Base-by-base conservation (phyloP, 2,888 invertebrate species). In the Callimorpha dominula region DNA sequence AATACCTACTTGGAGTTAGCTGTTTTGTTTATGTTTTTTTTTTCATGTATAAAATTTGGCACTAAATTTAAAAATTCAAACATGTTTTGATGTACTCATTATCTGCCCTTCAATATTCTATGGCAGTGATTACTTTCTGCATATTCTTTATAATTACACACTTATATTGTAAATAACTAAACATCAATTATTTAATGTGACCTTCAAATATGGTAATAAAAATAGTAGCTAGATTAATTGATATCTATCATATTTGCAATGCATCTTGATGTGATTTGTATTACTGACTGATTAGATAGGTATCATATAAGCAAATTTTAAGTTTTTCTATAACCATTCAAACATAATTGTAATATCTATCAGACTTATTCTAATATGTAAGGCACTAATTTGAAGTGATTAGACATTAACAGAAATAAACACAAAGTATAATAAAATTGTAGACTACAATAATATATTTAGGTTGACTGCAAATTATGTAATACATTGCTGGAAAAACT, bases 301-400 rank as follows among this genome's bases (percentile, higher is more conserved):
- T 74, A 31, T 64, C 66, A 74, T 74, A 20, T 17, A 73, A 60
- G 54, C 65, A 78, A 73, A 76, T 75, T 60, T 76, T 70, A 40
- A 20, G 4, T 54, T 75, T 52, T 62, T 68, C 42, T 72, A 68
- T 42, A 62, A 77, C 62, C 73, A 78, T 71, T 42, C 73, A 76
- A 81, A 78, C 62, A 77, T 76, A 76, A 83, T 70, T 74, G 78
- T 76, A 75, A 73, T 76, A 77, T 80, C 84, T 91, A 92, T 92
- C 91, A 91, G 90, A 88, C 86, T 86, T 86, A 86, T 84, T 84
- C 73, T 84, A 87, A 88, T 88, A 85, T 82, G 81, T 92, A 93
- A 93, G 93, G 93, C 93, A 93, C 93, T 86, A 85, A 80, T 78
- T 85, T 86, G 81, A 78, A 76, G 81, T 83, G 79, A 83, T 78